phyloP scores from a whole-genome alignment of 2,888 invertebrate genomes.

The Cephus pygmeus region DNA sequence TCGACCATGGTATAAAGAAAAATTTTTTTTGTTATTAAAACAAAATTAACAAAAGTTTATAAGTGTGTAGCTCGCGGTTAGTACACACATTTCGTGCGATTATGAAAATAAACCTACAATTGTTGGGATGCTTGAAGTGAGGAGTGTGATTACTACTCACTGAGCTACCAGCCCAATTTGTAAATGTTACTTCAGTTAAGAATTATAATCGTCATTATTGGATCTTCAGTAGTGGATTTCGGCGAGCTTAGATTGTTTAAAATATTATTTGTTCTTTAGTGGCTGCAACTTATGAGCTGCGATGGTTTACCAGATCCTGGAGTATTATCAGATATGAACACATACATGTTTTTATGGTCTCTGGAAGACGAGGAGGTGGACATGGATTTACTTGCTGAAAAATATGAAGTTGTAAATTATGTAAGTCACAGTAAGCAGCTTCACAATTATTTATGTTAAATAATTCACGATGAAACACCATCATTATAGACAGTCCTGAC shows the following conservation, averaged over 20 bases:
- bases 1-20: too few relatives aligned
- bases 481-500: too few relatives aligned
- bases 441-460: not conserved
- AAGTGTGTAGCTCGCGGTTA: not conserved
- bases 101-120: too few relatives aligned
- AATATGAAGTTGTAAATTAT: constrained; percentile 68
- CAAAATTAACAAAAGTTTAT: not conserved
- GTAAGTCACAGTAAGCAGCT: constrained; percentile 53
- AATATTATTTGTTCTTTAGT: constrained; percentile 60
- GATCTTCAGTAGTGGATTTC: too few relatives aligned
- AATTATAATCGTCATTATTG: too few relatives aligned
- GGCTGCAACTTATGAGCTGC: constrained; percentile 71
- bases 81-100: too few relatives aligned
- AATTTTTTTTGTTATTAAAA: not conserved
- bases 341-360: constrained; percentile 71
- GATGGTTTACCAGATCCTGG: constrained; percentile 73
- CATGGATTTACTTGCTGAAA: constrained; percentile 66
- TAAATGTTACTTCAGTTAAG: not conserved
- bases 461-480: not conserved
- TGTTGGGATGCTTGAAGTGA: too few relatives aligned
- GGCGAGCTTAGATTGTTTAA: not conserved
- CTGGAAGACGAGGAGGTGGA: constrained; percentile 60
- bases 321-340: constrained; percentile 70
- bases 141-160: too few relatives aligned
- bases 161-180: not conserved